A percentile compares a stretch with the other conserved stretches of the same genome.
These are phyloP conservation scores for Formica aserva DNA, from an alignment of 2,888 invertebrate species.

Conservation along the genomic window DNA sequence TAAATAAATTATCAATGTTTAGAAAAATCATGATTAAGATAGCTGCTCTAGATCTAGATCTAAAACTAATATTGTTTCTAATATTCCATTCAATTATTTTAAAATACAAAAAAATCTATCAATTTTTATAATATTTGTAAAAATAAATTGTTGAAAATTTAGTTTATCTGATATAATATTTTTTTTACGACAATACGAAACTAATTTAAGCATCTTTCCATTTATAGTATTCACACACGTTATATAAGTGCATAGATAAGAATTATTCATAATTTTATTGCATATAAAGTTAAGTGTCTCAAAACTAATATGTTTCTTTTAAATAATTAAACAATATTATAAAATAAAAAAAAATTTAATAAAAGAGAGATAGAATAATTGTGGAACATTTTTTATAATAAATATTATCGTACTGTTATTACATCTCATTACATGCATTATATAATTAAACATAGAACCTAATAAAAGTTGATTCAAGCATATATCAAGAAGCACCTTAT, in stretches of 20 bases:
- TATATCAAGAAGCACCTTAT: background rate
- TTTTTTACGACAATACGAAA: background rate
- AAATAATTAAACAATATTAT: background rate
- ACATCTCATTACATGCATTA: background rate
- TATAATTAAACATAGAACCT: background rate
- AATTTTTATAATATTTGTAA: background rate
- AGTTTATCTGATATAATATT: background rate
- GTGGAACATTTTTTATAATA: background rate
- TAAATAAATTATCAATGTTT: background rate
- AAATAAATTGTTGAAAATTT: background rate
- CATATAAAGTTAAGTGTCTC: background rate
- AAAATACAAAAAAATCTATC: constrained; percentile 6
- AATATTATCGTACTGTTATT: background rate
- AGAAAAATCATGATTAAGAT: background rate
- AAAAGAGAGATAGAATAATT: background rate
- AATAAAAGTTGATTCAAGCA: constrained; percentile 4
- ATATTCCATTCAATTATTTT: background rate
- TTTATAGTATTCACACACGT: background rate
- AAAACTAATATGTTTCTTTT: background rate
- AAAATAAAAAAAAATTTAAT: background rate
- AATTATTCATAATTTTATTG: background rate
- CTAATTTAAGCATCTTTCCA: background rate
- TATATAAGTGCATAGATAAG: background rate
- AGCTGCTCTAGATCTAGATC: background rate
- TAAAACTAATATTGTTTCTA: background rate